Base-by-base conservation (phyloP, 2,113 vertebrate genomes). In the Propithecus coquereli region DNA sequence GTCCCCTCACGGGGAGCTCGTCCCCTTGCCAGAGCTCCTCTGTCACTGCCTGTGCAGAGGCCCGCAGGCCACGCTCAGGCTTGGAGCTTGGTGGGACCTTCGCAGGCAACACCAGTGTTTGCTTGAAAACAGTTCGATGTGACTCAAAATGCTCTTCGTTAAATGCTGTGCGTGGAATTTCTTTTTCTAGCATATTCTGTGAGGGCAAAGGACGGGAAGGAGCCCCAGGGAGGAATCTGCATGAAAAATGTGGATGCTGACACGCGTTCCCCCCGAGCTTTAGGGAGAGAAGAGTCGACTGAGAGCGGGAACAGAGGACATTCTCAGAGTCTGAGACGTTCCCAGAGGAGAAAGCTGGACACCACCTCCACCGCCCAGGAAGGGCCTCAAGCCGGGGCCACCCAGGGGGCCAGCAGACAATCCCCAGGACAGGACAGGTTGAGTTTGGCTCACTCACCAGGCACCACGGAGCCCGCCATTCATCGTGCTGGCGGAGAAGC, bases 221-320 rank as follows among this genome's bases (percentile, higher is more conserved):
- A 18, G 8, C 27, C 6, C 1, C 32, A 16, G 3, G 61, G 65
- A 76, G 66, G 7, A 45, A 1, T 4, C 23, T 0, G 0, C 1
- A 2, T 8, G 12, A 4, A 5, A 2, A 25, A 6, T 3, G 16
- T 1, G n/a, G 5, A 5, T 18, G 16, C 43, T 0, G 2, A 37
- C 3, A 0, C 5, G 5, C 3, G 9, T 11, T 5, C 27, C 9
- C 5, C 50, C 6, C 40, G 0, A 0, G 0, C 6, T 63, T n/a
- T 13, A 1, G 59, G 66, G 71, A 43, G 17, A 47, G 59, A 34
- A 7, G 7, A 13, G 10, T 8, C 8, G 25, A 23, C 16, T 61
- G 40, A 0, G 27, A 10, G 0, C 32, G 1, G 8, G 25, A 23
- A 37, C 14, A 6, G 9, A 30, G 45, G 50, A 85, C 22, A 23